Evolutionary conservation across 2,888 invertebrate species (phyloP).

Genomic region (Drosophila maculinotata): DNA sequence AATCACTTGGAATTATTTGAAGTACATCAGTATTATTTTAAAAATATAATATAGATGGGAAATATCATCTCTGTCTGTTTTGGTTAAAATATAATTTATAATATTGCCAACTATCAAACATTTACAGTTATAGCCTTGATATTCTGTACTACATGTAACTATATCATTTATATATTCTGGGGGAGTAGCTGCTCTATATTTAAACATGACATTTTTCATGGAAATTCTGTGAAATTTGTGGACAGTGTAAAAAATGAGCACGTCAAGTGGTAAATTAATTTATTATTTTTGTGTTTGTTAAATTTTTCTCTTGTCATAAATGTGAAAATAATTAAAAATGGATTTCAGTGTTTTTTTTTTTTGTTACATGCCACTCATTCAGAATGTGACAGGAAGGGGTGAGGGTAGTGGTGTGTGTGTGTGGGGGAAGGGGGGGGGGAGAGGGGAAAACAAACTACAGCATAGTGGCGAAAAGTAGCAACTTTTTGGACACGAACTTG

Average conservation of each 20-base stretch:
- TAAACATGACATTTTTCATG: too few species aligned
- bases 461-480: conserved; percentile 42
- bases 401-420: too few species aligned
- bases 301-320: conserved; percentile 47
- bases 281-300: conserved; percentile 25
- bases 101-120: too few species aligned
- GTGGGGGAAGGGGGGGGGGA: too few species aligned
- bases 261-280: conserved; percentile 45
- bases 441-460: conserved; percentile 34
- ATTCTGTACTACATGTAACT: too few species aligned
- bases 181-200: background rate
- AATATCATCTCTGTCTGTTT: too few species aligned
- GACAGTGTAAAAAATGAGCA: conserved; percentile 27
- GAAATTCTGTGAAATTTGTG: conserved; percentile 4
- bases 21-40: too few species aligned
- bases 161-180: too few species aligned
- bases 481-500: conserved; percentile 57
- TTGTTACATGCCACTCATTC: conserved; percentile 54
- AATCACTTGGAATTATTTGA: too few species aligned
- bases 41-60: too few species aligned
- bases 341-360: conserved; percentile 40
- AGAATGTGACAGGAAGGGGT: conserved; percentile 19
- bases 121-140: too few species aligned
- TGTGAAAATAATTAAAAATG: conserved; percentile 65
- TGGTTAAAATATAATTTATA: too few species aligned